These are phyloP conservation scores for Dascyllus trimaculatus DNA, from an alignment of 2,113 vertebrate genomes.

Conservation along the genomic window DNA sequence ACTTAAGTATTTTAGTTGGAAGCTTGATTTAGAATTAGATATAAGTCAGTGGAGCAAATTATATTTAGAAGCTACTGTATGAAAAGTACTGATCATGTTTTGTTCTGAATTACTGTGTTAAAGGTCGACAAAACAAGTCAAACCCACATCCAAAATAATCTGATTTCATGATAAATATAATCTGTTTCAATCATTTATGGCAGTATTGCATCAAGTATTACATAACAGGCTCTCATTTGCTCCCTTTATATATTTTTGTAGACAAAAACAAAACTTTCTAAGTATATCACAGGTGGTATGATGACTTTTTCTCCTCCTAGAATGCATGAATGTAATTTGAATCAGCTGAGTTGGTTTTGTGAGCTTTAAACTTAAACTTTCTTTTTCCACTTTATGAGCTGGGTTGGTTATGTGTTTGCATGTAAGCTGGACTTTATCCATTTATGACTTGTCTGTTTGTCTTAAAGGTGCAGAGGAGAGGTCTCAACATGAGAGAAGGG, in stretches of 20 bases:
- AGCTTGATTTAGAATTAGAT: neutral
- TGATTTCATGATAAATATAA: no score
- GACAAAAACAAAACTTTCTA: no score
- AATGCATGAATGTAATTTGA: neutral
- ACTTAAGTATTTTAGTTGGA: neutral
- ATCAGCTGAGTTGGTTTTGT: neutral
- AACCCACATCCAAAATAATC: no score
- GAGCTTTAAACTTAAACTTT: neutral
- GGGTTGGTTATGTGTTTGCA: neutral
- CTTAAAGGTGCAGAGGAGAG: slow-evolving; percentile 56
- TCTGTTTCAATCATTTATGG: no score
- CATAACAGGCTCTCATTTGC: no score
- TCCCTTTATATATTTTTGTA: no score
- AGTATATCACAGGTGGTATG: no score
- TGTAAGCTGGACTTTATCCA: neutral
- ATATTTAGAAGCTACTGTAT: neutral
- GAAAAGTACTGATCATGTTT: no score
- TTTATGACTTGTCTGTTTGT: neutral
- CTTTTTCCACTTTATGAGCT: neutral
- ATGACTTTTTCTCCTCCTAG: no score
- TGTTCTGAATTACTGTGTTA: no score
- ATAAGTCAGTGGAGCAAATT: neutral
- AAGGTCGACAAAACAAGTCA: no score
- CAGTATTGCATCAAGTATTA: no score
- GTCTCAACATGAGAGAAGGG: slow-evolving; percentile 58